Conservation (phyloP, 64 coral and sea anemone species). For the Hydrozoanthus tunicans region DNA sequence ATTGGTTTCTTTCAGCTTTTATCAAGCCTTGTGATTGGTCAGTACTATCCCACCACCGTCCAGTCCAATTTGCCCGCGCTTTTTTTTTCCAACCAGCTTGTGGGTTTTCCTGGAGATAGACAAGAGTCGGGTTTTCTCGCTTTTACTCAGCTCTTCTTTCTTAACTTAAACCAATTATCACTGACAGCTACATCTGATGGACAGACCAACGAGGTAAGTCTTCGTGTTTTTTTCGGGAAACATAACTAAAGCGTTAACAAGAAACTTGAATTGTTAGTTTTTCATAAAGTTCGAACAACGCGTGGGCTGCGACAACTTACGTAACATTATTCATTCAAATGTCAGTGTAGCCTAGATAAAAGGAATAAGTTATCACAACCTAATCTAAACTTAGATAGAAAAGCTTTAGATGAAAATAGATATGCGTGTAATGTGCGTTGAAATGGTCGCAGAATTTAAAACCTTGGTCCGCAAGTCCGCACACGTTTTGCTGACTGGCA, state of each 20-base stretch:
- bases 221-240: neutral
- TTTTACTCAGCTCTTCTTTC: too few relatives aligned
- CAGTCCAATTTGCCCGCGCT: neutral
- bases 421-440: too few relatives aligned
- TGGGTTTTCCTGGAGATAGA: neutral
- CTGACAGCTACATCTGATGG: neutral
- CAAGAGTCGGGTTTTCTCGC: too few relatives aligned
- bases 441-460: too few relatives aligned
- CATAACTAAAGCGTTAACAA: too few relatives aligned
- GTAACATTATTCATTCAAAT: neutral
- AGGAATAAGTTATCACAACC: too few relatives aligned
- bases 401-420: too few relatives aligned
- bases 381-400: too few relatives aligned
- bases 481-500: too few relatives aligned
- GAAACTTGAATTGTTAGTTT: neutral
- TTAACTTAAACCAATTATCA: too few relatives aligned
- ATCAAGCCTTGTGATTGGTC: conserved; percentile 17
- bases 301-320: neutral
- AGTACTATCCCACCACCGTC: neutral
- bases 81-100: neutral
- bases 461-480: too few relatives aligned
- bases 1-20: conserved; percentile 16
- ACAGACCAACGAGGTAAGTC: conserved; percentile 26
- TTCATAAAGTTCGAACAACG: neutral
- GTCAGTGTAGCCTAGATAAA: too few relatives aligned